Evolutionary conservation across 2,797 vertebrate genomes (phyloP).

Genomic region (Telmatherina bonti): DNA sequence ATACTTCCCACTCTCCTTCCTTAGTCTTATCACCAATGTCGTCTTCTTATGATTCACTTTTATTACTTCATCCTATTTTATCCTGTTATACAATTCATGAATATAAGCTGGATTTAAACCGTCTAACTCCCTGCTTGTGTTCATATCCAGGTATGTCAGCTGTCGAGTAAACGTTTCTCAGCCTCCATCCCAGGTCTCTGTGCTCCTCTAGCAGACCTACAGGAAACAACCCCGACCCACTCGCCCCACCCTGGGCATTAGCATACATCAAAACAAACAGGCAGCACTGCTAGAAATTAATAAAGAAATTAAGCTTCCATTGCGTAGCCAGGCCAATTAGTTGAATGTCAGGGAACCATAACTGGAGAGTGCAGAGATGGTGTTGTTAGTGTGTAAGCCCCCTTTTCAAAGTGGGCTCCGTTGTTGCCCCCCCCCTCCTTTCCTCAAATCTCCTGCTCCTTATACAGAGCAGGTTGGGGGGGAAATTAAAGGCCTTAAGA

Average conservation of each 20-base stretch:
- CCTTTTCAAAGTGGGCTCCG: conserved; percentile 88
- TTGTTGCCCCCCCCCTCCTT: conserved; percentile 41
- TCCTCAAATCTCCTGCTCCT: conserved; percentile 74
- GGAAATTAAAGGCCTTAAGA: conserved; percentile 98
- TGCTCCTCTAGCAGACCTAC: conserved; percentile 66
- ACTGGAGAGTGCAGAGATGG: conserved; percentile 95
- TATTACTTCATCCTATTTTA: too few relatives aligned
- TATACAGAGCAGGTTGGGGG: conserved; percentile 88
- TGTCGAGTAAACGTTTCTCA: conserved; percentile 84
- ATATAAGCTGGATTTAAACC: too few relatives aligned
- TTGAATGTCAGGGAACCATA: conserved; percentile 99
- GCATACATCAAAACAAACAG: conserved; percentile 93
- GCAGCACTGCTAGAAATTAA: conserved; percentile 89
- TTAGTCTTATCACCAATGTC: too few relatives aligned
- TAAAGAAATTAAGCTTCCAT: conserved; percentile 98
- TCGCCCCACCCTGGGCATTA: conserved; percentile 84
- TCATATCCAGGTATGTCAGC: conserved; percentile 85
- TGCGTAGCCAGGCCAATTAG: conserved; percentile 98
- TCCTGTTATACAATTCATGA: too few relatives aligned
- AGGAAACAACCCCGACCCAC: conserved; percentile 80
- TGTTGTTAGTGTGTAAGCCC: conserved; percentile 91
- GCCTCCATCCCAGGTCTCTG: conserved; percentile 73
- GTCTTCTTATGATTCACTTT: too few relatives aligned
- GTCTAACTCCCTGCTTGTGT: conserved; percentile 30
- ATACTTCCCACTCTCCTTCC: too few relatives aligned